Evolutionary conservation across 1,140 invertebrate genomes (phyloP).

Genomic region (Pseudomyrmex gracilis): DNA sequence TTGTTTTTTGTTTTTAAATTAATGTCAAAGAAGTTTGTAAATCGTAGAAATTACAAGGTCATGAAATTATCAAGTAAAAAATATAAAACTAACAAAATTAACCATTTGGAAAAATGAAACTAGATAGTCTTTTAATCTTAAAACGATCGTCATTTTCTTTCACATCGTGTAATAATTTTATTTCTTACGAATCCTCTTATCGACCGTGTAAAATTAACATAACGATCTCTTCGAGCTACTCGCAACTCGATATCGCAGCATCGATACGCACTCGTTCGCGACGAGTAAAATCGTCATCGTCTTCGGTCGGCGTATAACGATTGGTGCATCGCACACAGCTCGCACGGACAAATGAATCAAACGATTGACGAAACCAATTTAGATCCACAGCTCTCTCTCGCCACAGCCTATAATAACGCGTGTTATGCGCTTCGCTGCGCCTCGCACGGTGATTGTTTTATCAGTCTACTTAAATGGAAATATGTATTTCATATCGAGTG

Average conservation of each 20-base stretch:
- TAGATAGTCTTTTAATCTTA: too few species aligned
- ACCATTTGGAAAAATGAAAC: too few species aligned
- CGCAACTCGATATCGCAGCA: conserved; percentile 5
- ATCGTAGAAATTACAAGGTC: too few species aligned
- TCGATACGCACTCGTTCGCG: conserved; percentile 44
- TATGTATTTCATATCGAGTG: conserved; percentile 22
- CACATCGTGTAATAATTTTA: background rate
- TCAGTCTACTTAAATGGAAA: conserved; percentile 38
- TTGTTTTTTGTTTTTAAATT: too few species aligned
- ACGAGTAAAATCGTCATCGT: conserved; percentile 15
- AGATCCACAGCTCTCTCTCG: conserved; percentile 56
- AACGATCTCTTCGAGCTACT: background rate
- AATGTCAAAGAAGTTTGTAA: too few species aligned
- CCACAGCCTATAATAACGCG: conserved; percentile 33
- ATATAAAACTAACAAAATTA: too few species aligned
- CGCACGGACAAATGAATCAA: conserved; percentile 47
- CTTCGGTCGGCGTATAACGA: conserved; percentile 18
- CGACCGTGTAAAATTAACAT: conserved; percentile 41
- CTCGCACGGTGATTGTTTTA: conserved; percentile 40
- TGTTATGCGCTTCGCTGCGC: conserved; percentile 24
- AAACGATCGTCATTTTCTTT: background rate
- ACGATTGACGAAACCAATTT: conserved; percentile 67
- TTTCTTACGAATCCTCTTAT: background rate
- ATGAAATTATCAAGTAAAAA: too few species aligned
- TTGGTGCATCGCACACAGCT: conserved; percentile 31